Evolutionary conservation across 2,113 vertebrate genomes (phyloP).

Genomic region (Mungos mungo): DNA sequence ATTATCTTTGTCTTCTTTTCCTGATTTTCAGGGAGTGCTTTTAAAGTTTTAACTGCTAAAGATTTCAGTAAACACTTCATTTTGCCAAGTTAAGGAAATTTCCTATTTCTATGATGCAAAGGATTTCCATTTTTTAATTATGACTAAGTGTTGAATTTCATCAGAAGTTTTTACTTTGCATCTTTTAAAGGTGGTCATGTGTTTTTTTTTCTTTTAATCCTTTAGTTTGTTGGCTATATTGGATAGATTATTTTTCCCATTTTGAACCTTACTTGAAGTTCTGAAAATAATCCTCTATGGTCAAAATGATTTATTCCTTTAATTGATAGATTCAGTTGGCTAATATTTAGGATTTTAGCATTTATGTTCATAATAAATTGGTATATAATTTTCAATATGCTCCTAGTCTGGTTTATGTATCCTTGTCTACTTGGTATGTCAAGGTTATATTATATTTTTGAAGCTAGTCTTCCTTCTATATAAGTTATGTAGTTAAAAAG

Average conservation of each 20-base stretch:
- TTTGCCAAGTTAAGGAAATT: background rate
- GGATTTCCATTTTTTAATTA: background rate
- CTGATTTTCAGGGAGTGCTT: constrained; percentile 1
- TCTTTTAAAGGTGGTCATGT: background rate
- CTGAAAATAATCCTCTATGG: background rate
- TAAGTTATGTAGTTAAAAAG: background rate
- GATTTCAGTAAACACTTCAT: background rate
- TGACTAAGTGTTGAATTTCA: background rate
- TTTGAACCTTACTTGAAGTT: background rate
- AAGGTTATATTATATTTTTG: background rate
- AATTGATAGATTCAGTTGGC: background rate
- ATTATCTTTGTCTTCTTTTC: background rate
- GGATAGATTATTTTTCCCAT: background rate
- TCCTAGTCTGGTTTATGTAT: background rate
- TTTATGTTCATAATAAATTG: background rate
- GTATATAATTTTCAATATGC: background rate
- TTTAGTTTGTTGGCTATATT: background rate
- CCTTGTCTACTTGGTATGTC: background rate
- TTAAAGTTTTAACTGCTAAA: background rate
- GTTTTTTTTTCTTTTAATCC: background rate
- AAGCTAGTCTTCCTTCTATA: background rate
- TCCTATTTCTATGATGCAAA: background rate
- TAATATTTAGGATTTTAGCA: constrained; percentile 29
- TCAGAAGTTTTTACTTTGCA: background rate
- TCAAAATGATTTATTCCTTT: background rate